phyloP scores from a whole-genome alignment of 2,888 invertebrate genomes.

The Eupithecia centaureata region DNA sequence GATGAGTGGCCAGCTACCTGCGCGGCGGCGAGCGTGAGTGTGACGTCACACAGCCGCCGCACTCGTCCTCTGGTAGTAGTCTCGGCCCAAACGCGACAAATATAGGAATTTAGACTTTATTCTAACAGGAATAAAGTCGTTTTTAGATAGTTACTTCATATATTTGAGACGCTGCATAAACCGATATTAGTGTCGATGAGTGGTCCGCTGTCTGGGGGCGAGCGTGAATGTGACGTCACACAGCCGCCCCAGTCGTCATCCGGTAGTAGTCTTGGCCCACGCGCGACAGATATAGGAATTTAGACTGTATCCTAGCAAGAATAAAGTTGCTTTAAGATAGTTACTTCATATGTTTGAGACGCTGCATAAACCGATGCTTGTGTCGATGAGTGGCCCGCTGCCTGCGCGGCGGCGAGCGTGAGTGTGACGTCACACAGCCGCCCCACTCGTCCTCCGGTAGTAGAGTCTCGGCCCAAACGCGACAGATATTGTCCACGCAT shows the following conservation, averaged over 20 bases:
- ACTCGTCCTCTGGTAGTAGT: conserved; percentile 98
- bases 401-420: conserved; percentile 86
- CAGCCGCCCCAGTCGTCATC: conserved; percentile 92
- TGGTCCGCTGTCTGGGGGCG: conserved; percentile 90
- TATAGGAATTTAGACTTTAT: conserved; percentile 81
- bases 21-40: conserved; percentile 87
- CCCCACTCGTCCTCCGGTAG: conserved; percentile 96
- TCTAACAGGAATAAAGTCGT: not conserved
- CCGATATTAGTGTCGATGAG: conserved; percentile 96
- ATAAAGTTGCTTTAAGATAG: conserved; percentile 44
- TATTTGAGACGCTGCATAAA: conserved; percentile 98
- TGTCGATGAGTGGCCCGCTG: conserved; percentile 94
- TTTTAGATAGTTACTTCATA: conserved; percentile 89
- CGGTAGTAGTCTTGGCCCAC: conserved; percentile 98
- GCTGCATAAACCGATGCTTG: conserved; percentile 97
- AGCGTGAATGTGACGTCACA: conserved; percentile 85
- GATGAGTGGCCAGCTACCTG: conserved; percentile 91
- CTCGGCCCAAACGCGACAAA: conserved; percentile 99
- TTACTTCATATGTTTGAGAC: conserved; percentile 98
- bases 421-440: conserved; percentile 82
- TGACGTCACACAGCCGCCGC: conserved; percentile 81
- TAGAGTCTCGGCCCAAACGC: conserved; percentile 99
- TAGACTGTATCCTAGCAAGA: not conserved
- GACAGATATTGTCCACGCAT: conserved; percentile 98
- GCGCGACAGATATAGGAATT: conserved; percentile 89